Evolutionary conservation across 2,888 invertebrate genomes (phyloP).

Genomic region (Noctua pronuba): DNA sequence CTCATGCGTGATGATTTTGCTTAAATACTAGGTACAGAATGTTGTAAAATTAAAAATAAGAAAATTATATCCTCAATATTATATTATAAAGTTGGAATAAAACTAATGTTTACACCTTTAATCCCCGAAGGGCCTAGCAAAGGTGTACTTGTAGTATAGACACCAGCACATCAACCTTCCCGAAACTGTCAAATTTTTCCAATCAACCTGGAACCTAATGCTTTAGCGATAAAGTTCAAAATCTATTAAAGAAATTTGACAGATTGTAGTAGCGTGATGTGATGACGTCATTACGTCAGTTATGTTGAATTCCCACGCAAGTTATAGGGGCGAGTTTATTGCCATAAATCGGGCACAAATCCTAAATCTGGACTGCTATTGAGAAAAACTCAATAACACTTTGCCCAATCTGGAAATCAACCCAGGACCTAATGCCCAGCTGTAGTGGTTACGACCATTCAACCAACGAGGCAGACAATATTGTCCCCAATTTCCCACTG

Average conservation of each 20-base stretch:
- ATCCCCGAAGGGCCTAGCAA: not conserved
- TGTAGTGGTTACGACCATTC: not conserved
- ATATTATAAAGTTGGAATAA: not conserved
- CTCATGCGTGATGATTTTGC: no score
- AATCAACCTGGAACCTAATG: no score
- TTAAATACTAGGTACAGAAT: no score
- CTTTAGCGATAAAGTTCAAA: no score
- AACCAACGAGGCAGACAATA: not conserved
- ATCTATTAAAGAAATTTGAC: no score
- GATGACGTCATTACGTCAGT: not conserved
- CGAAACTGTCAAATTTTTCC: no score
- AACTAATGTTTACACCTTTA: not conserved
- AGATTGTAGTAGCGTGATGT: no score
- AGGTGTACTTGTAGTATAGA: not conserved
- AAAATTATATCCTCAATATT: no score
- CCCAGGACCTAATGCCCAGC: not conserved
- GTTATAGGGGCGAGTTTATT: not conserved
- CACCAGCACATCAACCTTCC: no score
- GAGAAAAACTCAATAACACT: not conserved
- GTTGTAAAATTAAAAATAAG: no score
- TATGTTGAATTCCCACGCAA: not conserved
- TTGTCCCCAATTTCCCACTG: slow-evolving; percentile 5
- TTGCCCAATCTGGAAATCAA: not conserved
- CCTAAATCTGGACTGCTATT: not conserved
- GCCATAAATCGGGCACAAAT: not conserved